Conservation (phyloP, 2,113 vertebrate species). For the Silurus glanis region DNA sequence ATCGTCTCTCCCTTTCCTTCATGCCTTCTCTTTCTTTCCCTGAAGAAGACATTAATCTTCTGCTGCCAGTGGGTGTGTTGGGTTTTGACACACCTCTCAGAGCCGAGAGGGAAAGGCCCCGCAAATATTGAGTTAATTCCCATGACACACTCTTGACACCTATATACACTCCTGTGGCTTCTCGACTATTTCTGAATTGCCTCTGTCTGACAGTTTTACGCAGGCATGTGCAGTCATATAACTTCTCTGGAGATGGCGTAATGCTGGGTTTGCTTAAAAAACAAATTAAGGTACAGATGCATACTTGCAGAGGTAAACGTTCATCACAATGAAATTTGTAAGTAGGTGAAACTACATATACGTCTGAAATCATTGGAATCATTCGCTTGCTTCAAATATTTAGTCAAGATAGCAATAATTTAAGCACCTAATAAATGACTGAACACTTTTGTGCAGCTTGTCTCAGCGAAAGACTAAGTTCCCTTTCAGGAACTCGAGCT, state of each 20-base stretch:
- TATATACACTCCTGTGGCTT: conserved; percentile 35
- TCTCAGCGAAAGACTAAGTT: background rate
- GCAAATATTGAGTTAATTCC: conserved; percentile 52
- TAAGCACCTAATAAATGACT: background rate
- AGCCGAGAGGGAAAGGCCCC: conserved; percentile 41
- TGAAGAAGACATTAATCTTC: conserved; percentile 52
- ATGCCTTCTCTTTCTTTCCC: conserved; percentile 58
- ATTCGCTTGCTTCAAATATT: background rate
- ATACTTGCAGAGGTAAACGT: background rate
- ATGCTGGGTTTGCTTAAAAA: background rate
- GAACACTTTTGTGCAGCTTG: background rate
- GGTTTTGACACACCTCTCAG: conserved; percentile 35
- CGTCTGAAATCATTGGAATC: background rate
- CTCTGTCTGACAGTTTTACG: conserved; percentile 36
- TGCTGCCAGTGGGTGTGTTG: conserved; percentile 46
- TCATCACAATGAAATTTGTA: background rate
- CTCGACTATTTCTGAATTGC: conserved; percentile 41
- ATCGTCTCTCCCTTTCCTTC: conserved; percentile 40
- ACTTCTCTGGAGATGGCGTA: background rate
- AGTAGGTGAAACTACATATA: no score
- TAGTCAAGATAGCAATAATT: background rate
- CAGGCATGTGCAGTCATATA: background rate
- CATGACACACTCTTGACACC: conserved; percentile 19
- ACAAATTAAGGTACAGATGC: background rate
- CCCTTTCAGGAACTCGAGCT: no score